These are phyloP conservation scores for Brachymystax lenok DNA, from an alignment of 2,797 vertebrate genomes.

Conservation along the genomic window DNA sequence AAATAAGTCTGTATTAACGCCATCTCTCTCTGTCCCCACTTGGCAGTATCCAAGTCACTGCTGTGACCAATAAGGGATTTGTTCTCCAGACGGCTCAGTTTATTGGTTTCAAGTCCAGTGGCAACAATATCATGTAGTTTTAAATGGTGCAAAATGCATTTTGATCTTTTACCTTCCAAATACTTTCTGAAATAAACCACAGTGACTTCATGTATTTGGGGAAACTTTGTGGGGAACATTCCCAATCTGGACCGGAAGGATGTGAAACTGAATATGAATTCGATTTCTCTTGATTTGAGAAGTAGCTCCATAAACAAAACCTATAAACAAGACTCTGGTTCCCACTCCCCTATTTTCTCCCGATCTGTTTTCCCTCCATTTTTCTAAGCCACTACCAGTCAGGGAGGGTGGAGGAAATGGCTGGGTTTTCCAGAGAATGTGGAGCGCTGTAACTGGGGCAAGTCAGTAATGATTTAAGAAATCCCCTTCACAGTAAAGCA, in stretches of 20 bases:
- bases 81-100: constrained; percentile 26
- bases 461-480: constrained; percentile 68
- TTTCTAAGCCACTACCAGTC: constrained; percentile 54
- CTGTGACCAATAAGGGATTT: constrained; percentile 35
- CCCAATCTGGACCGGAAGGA: constrained; percentile 63
- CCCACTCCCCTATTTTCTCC: constrained; percentile 17
- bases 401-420: constrained; percentile 62
- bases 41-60: background rate
- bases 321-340: constrained; percentile 64
- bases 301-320: constrained; percentile 51
- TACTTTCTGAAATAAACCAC: constrained; percentile 35
- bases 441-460: constrained; percentile 58
- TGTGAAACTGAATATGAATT: constrained; percentile 69
- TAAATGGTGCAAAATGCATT: constrained; percentile 40
- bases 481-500: constrained; percentile 52
- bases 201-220: constrained; percentile 68
- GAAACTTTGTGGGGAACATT: constrained; percentile 36
- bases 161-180: constrained; percentile 42
- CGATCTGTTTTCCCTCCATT: constrained; percentile 39
- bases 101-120: constrained; percentile 2
- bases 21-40: background rate
- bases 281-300: constrained; percentile 62
- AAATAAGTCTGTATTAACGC: too few relatives aligned
- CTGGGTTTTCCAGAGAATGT: constrained; percentile 63
- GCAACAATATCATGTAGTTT: constrained; percentile 45